A percentile compares a stretch with the other conserved stretches of the same genome.
These are phyloP conservation scores for Eulemur albifrons DNA, from an alignment of 2,797 vertebrate species.

Conservation along the genomic window DNA sequence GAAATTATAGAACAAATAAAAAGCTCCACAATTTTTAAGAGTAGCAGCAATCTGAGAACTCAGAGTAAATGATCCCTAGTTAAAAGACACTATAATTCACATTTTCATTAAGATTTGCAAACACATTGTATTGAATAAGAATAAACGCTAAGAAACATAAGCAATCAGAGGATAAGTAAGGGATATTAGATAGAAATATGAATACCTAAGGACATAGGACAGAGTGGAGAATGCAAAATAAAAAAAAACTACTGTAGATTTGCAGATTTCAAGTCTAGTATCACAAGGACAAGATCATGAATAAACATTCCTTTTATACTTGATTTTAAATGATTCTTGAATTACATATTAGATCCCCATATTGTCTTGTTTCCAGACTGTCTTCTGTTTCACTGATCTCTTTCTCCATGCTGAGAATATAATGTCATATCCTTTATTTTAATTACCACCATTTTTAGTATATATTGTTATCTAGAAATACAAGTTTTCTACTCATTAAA, in stretches of 20 bases:
- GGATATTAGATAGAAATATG: background rate
- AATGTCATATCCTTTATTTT: background rate
- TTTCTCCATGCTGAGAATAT: background rate
- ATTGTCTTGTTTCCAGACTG: background rate
- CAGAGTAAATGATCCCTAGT: background rate
- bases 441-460: background rate
- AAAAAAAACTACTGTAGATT: background rate
- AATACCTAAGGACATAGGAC: background rate
- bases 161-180: background rate
- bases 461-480: background rate
- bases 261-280: background rate
- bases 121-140: background rate
- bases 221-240: background rate
- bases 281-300: background rate
- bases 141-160: background rate
- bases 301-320: background rate
- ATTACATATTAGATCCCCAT: background rate
- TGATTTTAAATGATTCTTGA: background rate
- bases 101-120: background rate
- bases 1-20: background rate
- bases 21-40: background rate
- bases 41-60: background rate
- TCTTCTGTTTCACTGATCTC: background rate
- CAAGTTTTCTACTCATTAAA: background rate
- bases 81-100: background rate